phyloP scores from a whole-genome alignment of 2,888 invertebrate species.

The Spisula solida region DNA sequence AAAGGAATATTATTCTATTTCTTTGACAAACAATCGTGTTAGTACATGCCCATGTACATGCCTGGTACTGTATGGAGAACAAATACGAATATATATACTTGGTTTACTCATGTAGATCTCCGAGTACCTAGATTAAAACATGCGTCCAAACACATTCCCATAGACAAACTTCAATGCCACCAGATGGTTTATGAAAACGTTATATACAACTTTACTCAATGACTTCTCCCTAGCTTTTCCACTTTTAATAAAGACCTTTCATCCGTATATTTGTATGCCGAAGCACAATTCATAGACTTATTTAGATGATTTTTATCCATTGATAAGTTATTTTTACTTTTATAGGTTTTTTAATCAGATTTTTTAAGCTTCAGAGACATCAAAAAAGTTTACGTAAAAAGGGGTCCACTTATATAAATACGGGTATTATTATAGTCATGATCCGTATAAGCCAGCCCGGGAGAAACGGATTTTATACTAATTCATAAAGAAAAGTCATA shows the following conservation, averaged over 20 bases:
- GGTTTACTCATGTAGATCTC: not conserved
- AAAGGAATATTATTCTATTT: no score
- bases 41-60: not conserved
- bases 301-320: conserved; percentile 4
- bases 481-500: not conserved
- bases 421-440: not conserved
- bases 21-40: not conserved
- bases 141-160: not conserved
- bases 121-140: not conserved
- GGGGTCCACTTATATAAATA: conserved; percentile 13
- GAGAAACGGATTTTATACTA: not conserved
- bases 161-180: not conserved
- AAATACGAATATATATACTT: not conserved
- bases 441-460: not conserved
- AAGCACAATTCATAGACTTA: conserved; percentile 1
- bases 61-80: not conserved
- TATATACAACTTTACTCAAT: conserved; percentile 6
- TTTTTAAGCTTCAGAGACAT: conserved; percentile 6
- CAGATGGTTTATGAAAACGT: not conserved
- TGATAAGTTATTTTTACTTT: conserved; percentile 5
- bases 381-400: conserved; percentile 16
- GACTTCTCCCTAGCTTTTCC: not conserved
- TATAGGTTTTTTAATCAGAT: not conserved
- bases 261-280: conserved; percentile 20
- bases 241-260: conserved; percentile 6